Percentiles rank a stretch among this genome's conserved stretches.
Conservation (phyloP, 1,140 invertebrate species). For the Caenorhabditis remanei region DNA sequence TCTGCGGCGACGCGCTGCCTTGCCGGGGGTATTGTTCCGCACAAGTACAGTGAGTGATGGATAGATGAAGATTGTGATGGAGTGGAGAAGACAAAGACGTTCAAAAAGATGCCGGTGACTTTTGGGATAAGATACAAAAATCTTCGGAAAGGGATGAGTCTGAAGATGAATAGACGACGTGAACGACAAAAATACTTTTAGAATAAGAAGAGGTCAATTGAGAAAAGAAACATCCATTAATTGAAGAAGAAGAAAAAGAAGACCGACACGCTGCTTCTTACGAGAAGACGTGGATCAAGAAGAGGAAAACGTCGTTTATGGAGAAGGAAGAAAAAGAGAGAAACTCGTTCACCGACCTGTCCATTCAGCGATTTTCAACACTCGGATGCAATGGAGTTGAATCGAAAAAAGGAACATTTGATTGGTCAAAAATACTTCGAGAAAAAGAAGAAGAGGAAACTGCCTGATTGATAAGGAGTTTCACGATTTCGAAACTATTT, state of each 20-base stretch:
- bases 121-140: no score
- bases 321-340: background rate
- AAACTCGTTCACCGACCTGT: background rate
- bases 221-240: conserved; percentile 40
- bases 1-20: background rate
- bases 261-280: background rate
- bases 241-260: background rate
- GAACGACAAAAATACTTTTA: background rate
- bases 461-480: background rate
- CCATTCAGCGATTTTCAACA: background rate
- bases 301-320: background rate
- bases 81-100: background rate
- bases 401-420: no score
- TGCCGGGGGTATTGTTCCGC: conserved; percentile 36
- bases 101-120: background rate
- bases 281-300: background rate
- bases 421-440: background rate
- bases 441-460: background rate
- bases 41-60: conserved; percentile 32
- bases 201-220: conserved; percentile 33
- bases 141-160: background rate
- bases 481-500: background rate
- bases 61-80: background rate
- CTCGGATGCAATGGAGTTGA: no score
- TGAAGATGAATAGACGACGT: background rate